These are phyloP conservation scores for Sebastes steindachneri DNA, from an alignment of 2,797 vertebrate genomes.

Conservation along the genomic window DNA sequence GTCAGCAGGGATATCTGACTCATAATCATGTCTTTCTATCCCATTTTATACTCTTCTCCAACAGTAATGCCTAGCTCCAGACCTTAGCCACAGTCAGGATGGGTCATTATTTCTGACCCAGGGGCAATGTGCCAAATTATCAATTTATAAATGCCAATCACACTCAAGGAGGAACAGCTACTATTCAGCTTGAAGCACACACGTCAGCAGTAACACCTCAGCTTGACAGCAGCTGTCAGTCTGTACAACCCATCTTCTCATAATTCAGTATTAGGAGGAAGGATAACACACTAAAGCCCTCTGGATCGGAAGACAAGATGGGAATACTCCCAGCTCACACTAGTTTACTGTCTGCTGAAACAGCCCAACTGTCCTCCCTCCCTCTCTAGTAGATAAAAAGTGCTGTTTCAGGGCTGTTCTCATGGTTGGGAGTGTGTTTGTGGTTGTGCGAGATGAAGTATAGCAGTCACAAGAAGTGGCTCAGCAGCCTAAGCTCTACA, in stretches of 20 bases:
- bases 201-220: constrained; percentile 13
- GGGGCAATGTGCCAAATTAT: neutral
- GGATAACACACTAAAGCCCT: constrained; percentile 24
- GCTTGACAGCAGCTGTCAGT: constrained; percentile 27
- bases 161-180: constrained; percentile 1
- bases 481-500: constrained; percentile 79
- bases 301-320: constrained; percentile 24
- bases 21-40: neutral
- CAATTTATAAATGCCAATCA: neutral
- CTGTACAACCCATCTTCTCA: constrained; percentile 35
- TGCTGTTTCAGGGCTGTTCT: constrained; percentile 63
- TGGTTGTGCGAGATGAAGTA: constrained; percentile 75
- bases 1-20: constrained; percentile 16
- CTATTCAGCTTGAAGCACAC: neutral
- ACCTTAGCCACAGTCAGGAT: neutral
- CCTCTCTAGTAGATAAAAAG: constrained; percentile 53
- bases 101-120: neutral
- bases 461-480: constrained; percentile 83
- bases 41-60: neutral
- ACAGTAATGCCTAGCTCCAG: neutral
- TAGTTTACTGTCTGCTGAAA: constrained; percentile 50
- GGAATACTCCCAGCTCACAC: constrained; percentile 45
- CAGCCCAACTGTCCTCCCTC: constrained; percentile 17
- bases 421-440: constrained; percentile 49
- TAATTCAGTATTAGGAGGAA: constrained; percentile 12